Conservation (phyloP, 2,797 vertebrate species). For the Spinus olivaceus region DNA sequence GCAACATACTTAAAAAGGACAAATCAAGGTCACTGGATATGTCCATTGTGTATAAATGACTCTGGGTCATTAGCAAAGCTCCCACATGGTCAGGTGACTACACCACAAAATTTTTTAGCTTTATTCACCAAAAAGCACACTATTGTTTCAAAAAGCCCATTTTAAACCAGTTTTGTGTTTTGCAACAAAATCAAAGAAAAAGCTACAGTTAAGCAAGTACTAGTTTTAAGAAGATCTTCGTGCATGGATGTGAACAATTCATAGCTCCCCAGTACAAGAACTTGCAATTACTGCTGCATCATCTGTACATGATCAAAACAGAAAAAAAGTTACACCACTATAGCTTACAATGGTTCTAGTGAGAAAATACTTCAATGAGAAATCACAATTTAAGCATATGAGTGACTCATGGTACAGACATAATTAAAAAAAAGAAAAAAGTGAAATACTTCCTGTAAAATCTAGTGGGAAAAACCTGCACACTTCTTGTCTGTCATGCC, state of each 20-base stretch:
- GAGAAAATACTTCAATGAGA: background rate
- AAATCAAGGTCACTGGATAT: constrained; percentile 7
- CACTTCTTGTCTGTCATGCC: background rate
- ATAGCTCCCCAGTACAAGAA: background rate
- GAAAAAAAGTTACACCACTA: background rate
- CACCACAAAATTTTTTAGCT: background rate
- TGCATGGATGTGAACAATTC: background rate
- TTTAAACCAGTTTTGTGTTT: background rate
- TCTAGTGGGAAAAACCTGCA: background rate
- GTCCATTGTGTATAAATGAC: background rate
- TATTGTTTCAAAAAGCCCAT: background rate
- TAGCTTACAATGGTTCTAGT: background rate
- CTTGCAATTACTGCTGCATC: background rate
- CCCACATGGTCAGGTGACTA: background rate
- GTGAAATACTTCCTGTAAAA: background rate
- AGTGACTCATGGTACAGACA: background rate
- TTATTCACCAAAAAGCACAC: background rate
- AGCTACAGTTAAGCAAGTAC: background rate
- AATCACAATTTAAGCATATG: background rate
- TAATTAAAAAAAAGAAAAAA: background rate
- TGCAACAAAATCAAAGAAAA: background rate
- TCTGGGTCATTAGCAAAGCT: background rate
- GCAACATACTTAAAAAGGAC: constrained; percentile 38
- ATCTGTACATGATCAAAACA: background rate
- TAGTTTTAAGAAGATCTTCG: background rate